Evolutionary conservation across 2,888 invertebrate species (phyloP).

Genomic region (Schizaphis graminum): DNA sequence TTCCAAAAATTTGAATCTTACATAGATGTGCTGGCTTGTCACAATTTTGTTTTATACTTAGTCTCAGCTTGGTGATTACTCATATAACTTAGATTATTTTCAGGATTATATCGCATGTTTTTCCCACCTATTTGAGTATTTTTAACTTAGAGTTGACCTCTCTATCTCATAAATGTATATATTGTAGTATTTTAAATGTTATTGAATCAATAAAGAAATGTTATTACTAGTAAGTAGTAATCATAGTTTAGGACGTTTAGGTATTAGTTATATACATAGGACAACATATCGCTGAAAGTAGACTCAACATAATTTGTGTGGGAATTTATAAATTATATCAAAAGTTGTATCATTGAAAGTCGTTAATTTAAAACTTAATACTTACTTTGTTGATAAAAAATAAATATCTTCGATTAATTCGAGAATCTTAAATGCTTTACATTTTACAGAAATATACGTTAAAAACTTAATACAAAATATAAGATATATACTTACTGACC

Average conservation of each 20-base stretch:
- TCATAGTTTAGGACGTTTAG: neutral
- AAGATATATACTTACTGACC: neutral
- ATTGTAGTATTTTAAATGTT: neutral
- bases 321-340: neutral
- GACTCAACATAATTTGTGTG: neutral
- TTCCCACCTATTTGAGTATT: neutral
- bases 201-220: neutral
- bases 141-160: neutral
- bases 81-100: neutral
- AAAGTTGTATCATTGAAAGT: neutral
- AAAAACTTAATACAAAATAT: neutral
- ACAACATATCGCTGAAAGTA: neutral
- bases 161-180: neutral
- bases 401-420: neutral
- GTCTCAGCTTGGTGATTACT: neutral
- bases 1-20: neutral
- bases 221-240: neutral
- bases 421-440: neutral
- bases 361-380: neutral
- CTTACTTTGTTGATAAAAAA: neutral
- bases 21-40: neutral
- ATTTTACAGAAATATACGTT: no score
- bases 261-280: neutral
- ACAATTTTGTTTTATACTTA: neutral
- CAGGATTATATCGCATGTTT: neutral